Evolutionary conservation across 2,888 invertebrate species (phyloP).

Genomic region (Cataglyphis rosenhaueri): DNA sequence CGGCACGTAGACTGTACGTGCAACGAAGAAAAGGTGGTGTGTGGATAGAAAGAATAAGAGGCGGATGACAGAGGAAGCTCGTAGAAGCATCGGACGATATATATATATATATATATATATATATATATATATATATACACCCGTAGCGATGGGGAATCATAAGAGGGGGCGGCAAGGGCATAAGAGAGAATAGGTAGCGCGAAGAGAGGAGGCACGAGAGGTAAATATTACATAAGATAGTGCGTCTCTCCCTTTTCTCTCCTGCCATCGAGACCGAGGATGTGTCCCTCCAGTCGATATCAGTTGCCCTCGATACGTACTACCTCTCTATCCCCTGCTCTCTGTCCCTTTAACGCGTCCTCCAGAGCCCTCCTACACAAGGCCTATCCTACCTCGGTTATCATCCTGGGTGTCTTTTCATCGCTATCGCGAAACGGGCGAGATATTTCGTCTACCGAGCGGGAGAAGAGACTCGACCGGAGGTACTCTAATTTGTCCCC

Average conservation of each 20-base stretch:
- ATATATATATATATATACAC: not conserved
- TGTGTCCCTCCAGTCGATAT: constrained; percentile 79
- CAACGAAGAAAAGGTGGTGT: constrained; percentile 49
- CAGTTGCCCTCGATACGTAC: constrained; percentile 78
- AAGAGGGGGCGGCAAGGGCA: constrained; percentile 48
- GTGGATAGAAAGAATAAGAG: constrained; percentile 36
- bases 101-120: constrained; percentile 13
- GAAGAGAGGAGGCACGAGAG: constrained; percentile 61
- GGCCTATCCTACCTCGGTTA: constrained; percentile 58
- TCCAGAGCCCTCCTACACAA: constrained; percentile 48
- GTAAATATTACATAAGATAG: constrained; percentile 82
- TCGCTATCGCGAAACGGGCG: constrained; percentile 49
- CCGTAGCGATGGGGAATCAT: constrained; percentile 6
- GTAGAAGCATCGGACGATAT: constrained; percentile 15
- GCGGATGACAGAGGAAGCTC: constrained; percentile 24
- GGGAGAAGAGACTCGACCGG: constrained; percentile 21
- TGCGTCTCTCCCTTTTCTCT: constrained; percentile 76
- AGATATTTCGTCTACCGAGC: constrained; percentile 55
- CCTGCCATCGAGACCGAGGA: constrained; percentile 70
- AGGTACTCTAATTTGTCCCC: constrained; percentile 46
- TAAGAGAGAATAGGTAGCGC: constrained; percentile 59
- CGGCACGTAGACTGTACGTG: constrained; percentile 65
- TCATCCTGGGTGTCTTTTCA: constrained; percentile 54
- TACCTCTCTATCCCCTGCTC: constrained; percentile 57
- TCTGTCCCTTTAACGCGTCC: constrained; percentile 29